Conservation (phyloP, 2,888 invertebrate genomes). For the Drosophila mimica region DNA sequence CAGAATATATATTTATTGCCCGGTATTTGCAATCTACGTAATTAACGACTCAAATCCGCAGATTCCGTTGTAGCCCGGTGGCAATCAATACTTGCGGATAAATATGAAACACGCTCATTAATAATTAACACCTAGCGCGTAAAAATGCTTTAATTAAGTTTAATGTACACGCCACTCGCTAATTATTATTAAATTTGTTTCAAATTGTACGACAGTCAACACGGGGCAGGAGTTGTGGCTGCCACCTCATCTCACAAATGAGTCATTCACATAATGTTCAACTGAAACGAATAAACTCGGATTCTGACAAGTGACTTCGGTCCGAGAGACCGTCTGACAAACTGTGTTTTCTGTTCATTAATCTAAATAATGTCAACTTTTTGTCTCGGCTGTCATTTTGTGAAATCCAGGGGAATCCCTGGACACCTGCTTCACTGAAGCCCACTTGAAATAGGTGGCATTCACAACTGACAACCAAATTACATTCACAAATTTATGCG, state of each 20-base stretch:
- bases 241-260: constrained; percentile 7
- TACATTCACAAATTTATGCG: constrained; percentile 47
- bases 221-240: constrained; percentile 1
- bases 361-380: constrained; percentile 62
- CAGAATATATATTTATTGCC: constrained; percentile 51
- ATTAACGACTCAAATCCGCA: constrained; percentile 44
- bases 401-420: constrained; percentile 39
- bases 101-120: constrained; percentile 42
- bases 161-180: constrained; percentile 62
- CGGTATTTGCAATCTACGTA: constrained; percentile 31
- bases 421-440: constrained; percentile 35
- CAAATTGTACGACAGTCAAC: constrained; percentile 46
- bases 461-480: constrained; percentile 49
- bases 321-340: constrained; percentile 24
- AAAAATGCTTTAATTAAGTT: constrained; percentile 68
- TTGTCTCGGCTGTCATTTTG: constrained; percentile 37
- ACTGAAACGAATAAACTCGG: constrained; percentile 10
- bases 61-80: constrained; percentile 27
- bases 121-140: constrained; percentile 74
- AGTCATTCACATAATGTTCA: constrained; percentile 23
- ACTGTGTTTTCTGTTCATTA: constrained; percentile 47
- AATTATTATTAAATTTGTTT: constrained; percentile 74
- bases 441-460: constrained; percentile 47
- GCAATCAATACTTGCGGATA: constrained; percentile 10
- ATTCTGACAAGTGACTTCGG: constrained; percentile 46